phyloP scores from a whole-genome alignment of 2,797 vertebrate genomes.

The Amniataba percoides region DNA sequence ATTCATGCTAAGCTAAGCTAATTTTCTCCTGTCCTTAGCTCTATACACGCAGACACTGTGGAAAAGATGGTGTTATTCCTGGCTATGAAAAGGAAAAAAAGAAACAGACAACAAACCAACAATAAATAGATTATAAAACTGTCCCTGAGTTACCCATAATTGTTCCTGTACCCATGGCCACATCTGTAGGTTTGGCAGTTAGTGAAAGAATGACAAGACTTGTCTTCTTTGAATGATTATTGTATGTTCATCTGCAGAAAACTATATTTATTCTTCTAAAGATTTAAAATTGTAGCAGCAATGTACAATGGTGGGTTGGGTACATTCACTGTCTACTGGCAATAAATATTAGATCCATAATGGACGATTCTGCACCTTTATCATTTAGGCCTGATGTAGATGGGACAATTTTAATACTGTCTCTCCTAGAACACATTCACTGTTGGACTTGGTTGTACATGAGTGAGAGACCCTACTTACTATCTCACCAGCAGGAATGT shows the following conservation, averaged over 20 bases:
- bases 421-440: no score
- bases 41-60: background rate
- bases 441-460: no score
- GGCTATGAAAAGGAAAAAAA: background rate
- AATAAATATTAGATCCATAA: no score
- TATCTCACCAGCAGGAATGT: background rate
- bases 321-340: no score
- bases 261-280: no score
- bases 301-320: no score
- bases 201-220: background rate
- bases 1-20: background rate
- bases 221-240: background rate
- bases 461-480: background rate
- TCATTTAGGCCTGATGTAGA: no score
- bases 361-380: no score
- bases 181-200: background rate
- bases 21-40: background rate
- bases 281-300: no score
- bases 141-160: conserved; percentile 25
- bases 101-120: conserved; percentile 1
- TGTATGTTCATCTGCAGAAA: background rate
- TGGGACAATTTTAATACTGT: no score
- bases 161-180: background rate
- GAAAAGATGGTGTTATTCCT: background rate
- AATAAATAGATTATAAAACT: conserved; percentile 29